phyloP scores from a whole-genome alignment of 2,113 vertebrate species.

The Tursiops truncatus region DNA sequence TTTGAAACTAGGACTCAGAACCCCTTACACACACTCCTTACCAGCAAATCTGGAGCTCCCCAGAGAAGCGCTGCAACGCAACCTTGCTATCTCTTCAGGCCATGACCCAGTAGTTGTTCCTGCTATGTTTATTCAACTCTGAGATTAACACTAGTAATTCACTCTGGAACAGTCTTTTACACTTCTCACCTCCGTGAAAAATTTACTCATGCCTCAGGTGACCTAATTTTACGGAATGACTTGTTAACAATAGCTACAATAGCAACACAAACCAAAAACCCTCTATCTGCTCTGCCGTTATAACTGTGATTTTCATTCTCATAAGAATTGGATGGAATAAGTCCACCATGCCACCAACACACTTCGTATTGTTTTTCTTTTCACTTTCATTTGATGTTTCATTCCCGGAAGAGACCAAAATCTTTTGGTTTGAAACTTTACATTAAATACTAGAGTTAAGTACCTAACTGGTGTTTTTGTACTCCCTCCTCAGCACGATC shows the following conservation, averaged over 20 bases:
- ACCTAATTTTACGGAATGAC: slow-evolving; percentile 61
- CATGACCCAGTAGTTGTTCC: neutral
- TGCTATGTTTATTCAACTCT: neutral
- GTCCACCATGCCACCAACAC: neutral
- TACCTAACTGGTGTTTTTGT: slow-evolving; percentile 8
- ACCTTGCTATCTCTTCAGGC: neutral
- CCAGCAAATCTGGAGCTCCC: neutral
- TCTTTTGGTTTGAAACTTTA: slow-evolving; percentile 66
- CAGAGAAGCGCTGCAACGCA: neutral
- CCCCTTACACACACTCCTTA: neutral
- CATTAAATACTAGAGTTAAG: slow-evolving; percentile 69
- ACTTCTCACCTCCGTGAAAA: slow-evolving; percentile 74
- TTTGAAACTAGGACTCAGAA: neutral
- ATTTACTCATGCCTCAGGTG: slow-evolving; percentile 64
- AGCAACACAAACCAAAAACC: neutral
- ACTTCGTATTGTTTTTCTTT: neutral
- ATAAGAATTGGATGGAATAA: neutral
- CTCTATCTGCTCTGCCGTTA: slow-evolving; percentile 56
- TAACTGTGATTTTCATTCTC: slow-evolving; percentile 46
- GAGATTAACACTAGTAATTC: slow-evolving; percentile 38
- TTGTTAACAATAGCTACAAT: slow-evolving; percentile 46
- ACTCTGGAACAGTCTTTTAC: slow-evolving; percentile 48
- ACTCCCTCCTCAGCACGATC: slow-evolving; percentile 28
- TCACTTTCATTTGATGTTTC: slow-evolving; percentile 55
- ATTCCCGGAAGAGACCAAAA: slow-evolving; percentile 58